A percentile compares a stretch with the other conserved stretches of the same genome.
phyloP scores from a whole-genome alignment of 2,797 vertebrate genomes.

The Liparis tanakae region DNA sequence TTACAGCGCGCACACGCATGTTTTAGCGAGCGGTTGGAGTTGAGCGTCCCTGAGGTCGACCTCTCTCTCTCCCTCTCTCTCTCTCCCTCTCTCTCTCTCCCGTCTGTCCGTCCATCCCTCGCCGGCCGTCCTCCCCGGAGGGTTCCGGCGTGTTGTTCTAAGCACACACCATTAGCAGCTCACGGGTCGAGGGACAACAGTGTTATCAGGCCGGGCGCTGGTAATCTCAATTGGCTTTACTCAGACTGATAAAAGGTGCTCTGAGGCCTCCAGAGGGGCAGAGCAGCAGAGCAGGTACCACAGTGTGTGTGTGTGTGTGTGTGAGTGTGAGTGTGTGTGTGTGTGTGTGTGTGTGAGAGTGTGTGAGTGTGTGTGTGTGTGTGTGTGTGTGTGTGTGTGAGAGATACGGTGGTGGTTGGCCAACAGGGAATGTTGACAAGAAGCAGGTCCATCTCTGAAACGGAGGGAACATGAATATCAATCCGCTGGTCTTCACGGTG shows the following conservation, averaged over 20 bases:
- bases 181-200: conserved; percentile 88
- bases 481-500: conserved; percentile 39
- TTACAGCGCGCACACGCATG: conserved; percentile 53
- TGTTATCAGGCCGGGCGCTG: conserved; percentile 86
- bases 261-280: conserved; percentile 79
- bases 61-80: conserved; percentile 61
- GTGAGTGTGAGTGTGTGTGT: conserved; percentile 47
- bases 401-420: conserved; percentile 52
- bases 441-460: conserved; percentile 54
- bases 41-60: conserved; percentile 66
- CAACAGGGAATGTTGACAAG: conserved; percentile 58
- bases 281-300: no score
- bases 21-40: conserved; percentile 73
- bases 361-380: conserved; percentile 47
- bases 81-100: conserved; percentile 60
- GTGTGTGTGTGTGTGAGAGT: conserved; percentile 44
- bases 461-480: conserved; percentile 57
- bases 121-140: conserved; percentile 81
- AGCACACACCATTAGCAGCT: conserved; percentile 91
- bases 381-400: conserved; percentile 26
- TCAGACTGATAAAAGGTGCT: conserved; percentile 88
- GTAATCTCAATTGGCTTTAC: conserved; percentile 93
- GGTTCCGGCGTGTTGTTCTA: conserved; percentile 84
- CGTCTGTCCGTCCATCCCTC: conserved; percentile 62
- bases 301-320: conserved; percentile 35